phyloP scores from a whole-genome alignment of 2,888 invertebrate genomes.

The Mythimna ferrago region DNA sequence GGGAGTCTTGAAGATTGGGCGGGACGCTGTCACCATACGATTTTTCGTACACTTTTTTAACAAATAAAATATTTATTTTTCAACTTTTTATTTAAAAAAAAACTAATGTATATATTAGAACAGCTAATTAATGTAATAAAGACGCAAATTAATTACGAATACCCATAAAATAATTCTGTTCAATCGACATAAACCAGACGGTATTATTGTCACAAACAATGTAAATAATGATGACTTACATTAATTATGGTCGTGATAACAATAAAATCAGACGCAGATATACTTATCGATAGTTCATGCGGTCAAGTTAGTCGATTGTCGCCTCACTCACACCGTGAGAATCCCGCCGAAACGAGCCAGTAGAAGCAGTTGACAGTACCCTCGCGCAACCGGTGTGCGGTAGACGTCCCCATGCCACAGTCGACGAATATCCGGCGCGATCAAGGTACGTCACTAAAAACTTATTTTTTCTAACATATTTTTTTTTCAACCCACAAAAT shows the following conservation, averaged over 20 bases:
- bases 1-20: conserved; percentile 56
- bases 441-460: conserved; percentile 77
- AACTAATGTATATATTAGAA: too few relatives aligned
- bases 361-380: conserved; percentile 72
- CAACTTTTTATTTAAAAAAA: not conserved
- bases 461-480: conserved; percentile 51
- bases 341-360: conserved; percentile 75
- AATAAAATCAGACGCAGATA: conserved; percentile 40
- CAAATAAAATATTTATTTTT: not conserved
- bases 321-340: conserved; percentile 67
- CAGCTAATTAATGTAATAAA: not conserved
- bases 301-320: conserved; percentile 67
- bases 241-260: conserved; percentile 17
- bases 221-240: conserved; percentile 3
- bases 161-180: not conserved
- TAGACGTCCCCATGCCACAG: conserved; percentile 74
- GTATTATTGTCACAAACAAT: conserved; percentile 1
- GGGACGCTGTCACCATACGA: conserved; percentile 2
- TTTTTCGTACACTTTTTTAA: not conserved
- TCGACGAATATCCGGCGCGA: conserved; percentile 67
- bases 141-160: not conserved
- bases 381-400: conserved; percentile 81
- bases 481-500: not conserved
- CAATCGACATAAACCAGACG: not conserved
- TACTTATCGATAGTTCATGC: conserved; percentile 70